These are phyloP conservation scores for Oscarella lobularis DNA, from an alignment of 37 sponge, comb jelly and placozoan species.

Conservation along the genomic window DNA sequence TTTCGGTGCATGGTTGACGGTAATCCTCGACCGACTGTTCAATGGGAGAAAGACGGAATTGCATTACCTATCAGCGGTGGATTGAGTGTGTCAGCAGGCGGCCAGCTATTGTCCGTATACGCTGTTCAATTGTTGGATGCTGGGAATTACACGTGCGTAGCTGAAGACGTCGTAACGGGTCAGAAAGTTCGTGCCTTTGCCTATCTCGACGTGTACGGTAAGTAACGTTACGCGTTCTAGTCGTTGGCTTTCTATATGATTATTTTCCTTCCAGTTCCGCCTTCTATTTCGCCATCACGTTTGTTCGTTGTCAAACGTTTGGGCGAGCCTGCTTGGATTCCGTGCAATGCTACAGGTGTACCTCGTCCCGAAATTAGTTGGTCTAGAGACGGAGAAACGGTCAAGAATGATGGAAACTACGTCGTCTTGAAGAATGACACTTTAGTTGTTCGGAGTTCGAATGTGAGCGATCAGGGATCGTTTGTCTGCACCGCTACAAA, in stretches of 20 bases:
- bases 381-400: neutral
- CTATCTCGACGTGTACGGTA: too few relatives aligned
- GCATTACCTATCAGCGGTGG: too few relatives aligned
- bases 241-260: too few relatives aligned
- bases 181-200: too few relatives aligned
- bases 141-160: neutral
- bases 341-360: neutral
- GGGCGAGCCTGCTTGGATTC: too few relatives aligned
- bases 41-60: neutral
- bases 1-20: too few relatives aligned
- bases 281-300: too few relatives aligned
- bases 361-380: neutral
- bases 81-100: neutral
- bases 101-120: neutral
- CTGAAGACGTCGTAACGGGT: neutral
- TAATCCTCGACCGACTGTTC: neutral
- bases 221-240: too few relatives aligned
- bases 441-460: too few relatives aligned
- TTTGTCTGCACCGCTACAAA: neutral
- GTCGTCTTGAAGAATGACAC: too few relatives aligned
- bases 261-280: too few relatives aligned
- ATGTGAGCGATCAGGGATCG: neutral
- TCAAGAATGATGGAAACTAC: neutral
- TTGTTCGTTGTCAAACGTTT: too few relatives aligned
- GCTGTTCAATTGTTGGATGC: neutral